Evolutionary conservation across 2,888 invertebrate species (phyloP).

Genomic region (Creontiades dilutus): DNA sequence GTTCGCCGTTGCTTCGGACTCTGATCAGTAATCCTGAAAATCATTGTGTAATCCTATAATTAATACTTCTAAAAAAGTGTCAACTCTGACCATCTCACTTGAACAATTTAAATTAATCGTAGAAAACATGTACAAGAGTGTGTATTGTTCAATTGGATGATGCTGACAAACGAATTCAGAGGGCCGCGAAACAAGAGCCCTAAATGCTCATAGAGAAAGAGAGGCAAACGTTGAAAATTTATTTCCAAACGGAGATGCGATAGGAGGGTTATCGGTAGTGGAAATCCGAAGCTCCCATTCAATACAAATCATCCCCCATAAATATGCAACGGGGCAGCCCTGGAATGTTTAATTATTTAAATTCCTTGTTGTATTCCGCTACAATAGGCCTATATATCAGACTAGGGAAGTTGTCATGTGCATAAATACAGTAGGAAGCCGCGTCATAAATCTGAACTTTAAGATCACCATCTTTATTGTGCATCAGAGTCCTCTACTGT

Average conservation of each 20-base stretch:
- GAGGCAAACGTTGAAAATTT: conserved; percentile 59
- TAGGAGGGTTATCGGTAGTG: conserved; percentile 68
- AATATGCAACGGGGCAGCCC: conserved; percentile 70
- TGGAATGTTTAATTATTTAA: conserved; percentile 73
- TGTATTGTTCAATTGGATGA: neutral
- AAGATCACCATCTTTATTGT: conserved; percentile 67
- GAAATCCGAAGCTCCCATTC: conserved; percentile 71
- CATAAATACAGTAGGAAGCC: conserved; percentile 69
- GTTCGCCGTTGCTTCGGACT: too few species aligned
- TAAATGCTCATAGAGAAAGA: conserved; percentile 39
- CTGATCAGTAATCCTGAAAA: neutral
- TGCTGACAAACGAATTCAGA: neutral
- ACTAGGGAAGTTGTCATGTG: conserved; percentile 71
- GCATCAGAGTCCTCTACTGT: conserved; percentile 20
- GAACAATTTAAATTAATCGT: neutral
- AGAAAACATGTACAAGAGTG: neutral
- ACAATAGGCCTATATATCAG: conserved; percentile 73
- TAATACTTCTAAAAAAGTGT: too few species aligned
- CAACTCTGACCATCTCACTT: neutral
- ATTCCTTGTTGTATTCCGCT: conserved; percentile 71
- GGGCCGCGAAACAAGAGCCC: conserved; percentile 10
- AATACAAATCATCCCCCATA: conserved; percentile 73
- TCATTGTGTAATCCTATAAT: neutral
- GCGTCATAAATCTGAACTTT: conserved; percentile 69
- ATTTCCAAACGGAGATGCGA: conserved; percentile 64